A percentile compares a stretch with the other conserved stretches of the same genome.
Conservation (phyloP, 2,888 invertebrate species). For the Leptinotarsa peninsularis region DNA sequence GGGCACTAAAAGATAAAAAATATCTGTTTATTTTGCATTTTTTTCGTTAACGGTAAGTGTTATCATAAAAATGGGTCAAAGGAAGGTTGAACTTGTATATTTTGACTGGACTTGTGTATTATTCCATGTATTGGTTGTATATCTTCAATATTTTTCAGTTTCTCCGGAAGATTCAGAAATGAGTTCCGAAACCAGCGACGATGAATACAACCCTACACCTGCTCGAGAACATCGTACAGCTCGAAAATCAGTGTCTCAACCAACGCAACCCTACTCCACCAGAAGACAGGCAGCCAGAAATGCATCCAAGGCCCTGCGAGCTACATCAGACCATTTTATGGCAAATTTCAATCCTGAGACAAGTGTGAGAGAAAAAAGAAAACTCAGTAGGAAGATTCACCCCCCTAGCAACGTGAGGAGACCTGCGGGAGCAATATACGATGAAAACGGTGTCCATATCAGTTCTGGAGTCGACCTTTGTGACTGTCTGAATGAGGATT, state of each 20-base stretch:
- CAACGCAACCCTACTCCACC: conserved; percentile 47
- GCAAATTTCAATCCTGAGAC: conserved; percentile 83
- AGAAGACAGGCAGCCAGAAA: conserved; percentile 55
- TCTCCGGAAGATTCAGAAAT: conserved; percentile 14
- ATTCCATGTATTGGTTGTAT: neutral
- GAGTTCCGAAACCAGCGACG: conserved; percentile 50
- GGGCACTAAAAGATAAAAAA: too few relatives aligned
- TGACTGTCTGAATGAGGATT: conserved; percentile 83
- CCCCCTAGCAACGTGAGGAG: conserved; percentile 67
- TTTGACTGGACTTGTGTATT: neutral
- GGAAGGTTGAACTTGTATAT: too few relatives aligned
- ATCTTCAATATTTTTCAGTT: neutral
- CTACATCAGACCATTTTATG: conserved; percentile 54
- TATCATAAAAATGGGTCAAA: too few relatives aligned
- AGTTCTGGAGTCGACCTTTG: conserved; percentile 79
- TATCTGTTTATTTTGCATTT: too few relatives aligned
- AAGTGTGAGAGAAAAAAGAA: conserved; percentile 81
- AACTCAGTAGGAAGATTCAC: conserved; percentile 77
- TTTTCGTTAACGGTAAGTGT: too few relatives aligned
- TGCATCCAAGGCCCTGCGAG: conserved; percentile 47
- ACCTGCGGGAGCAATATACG: conserved; percentile 72
- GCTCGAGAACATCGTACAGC: conserved; percentile 52
- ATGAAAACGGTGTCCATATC: conserved; percentile 77
- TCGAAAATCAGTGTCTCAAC: conserved; percentile 52
- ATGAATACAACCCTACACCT: conserved; percentile 48